Percentiles rank a stretch among this genome's conserved stretches.
phyloP scores from a whole-genome alignment of 2,888 invertebrate genomes.

The Oligia fasciuncula region DNA sequence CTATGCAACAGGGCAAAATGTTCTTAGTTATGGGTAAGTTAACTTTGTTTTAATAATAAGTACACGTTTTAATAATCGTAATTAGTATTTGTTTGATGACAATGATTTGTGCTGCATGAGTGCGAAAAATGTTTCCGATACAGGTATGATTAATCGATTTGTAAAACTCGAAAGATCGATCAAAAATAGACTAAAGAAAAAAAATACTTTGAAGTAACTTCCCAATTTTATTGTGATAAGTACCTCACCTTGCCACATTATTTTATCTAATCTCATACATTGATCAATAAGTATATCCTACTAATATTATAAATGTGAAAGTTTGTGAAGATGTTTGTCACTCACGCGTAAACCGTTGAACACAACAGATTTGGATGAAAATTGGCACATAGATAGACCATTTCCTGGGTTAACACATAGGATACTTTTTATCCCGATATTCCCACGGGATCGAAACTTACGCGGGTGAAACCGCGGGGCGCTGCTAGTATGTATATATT shows the following conservation, averaged over 20 bases:
- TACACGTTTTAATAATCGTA: constrained; percentile 10
- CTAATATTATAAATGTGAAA: too few relatives aligned
- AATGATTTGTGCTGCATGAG: constrained; percentile 14
- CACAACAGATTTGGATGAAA: too few relatives aligned
- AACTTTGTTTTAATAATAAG: constrained; percentile 14
- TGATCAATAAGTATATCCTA: not conserved
- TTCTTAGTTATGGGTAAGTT: constrained; percentile 96
- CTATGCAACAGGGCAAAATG: constrained; percentile 99
- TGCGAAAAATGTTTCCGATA: not conserved
- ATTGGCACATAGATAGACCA: too few relatives aligned
- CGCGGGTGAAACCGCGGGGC: too few relatives aligned
- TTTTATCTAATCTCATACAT: not conserved
- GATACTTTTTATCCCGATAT: too few relatives aligned
- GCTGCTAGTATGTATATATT: not conserved
- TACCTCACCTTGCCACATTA: not conserved
- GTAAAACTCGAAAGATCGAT: not conserved
- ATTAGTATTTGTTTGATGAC: constrained; percentile 5
- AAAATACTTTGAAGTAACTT: not conserved
- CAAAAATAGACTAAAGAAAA: not conserved
- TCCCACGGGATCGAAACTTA: too few relatives aligned
- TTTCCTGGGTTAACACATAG: too few relatives aligned
- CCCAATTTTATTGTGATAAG: not conserved
- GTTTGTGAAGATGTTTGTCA: too few relatives aligned
- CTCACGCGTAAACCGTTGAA: too few relatives aligned
- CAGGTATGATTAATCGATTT: constrained; percentile 9